These are phyloP conservation scores for Drosophila ogumai DNA, from an alignment of 1,140 invertebrate genomes.

Conservation along the genomic window DNA sequence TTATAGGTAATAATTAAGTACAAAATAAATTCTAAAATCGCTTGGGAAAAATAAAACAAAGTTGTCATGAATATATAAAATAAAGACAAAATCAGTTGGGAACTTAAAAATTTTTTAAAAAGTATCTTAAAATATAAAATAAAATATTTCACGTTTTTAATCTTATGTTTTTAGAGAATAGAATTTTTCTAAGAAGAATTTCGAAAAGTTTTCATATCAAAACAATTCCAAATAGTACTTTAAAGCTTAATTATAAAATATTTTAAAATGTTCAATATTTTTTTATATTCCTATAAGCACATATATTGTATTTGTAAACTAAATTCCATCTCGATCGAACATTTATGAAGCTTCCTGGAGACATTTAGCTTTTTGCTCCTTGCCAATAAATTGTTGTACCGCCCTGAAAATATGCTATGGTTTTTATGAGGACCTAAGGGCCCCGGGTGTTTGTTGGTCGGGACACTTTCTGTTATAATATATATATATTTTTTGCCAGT, in stretches of 20 bases:
- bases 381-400: neutral
- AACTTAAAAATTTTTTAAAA: neutral
- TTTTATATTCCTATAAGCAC: neutral
- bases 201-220: neutral
- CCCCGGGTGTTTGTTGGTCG: conserved; percentile 14
- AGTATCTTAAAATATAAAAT: too few species aligned
- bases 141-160: neutral
- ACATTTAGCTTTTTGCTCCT: conserved; percentile 1
- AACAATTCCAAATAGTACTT: neutral
- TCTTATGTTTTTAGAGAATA: neutral
- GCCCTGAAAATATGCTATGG: neutral
- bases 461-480: conserved; percentile 10
- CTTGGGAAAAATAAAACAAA: too few species aligned
- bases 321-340: neutral
- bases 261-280: neutral
- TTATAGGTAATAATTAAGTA: too few species aligned
- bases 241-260: too few species aligned
- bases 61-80: neutral
- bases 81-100: neutral
- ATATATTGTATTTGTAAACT: neutral
- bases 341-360: neutral
- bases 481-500: conserved; percentile 3
- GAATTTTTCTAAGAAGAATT: neutral
- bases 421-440: neutral
- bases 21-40: neutral